A percentile compares a stretch with the other conserved stretches of the same genome.
phyloP scores from a whole-genome alignment of 2,797 vertebrate species.

The Coranthus polyacanthus region DNA sequence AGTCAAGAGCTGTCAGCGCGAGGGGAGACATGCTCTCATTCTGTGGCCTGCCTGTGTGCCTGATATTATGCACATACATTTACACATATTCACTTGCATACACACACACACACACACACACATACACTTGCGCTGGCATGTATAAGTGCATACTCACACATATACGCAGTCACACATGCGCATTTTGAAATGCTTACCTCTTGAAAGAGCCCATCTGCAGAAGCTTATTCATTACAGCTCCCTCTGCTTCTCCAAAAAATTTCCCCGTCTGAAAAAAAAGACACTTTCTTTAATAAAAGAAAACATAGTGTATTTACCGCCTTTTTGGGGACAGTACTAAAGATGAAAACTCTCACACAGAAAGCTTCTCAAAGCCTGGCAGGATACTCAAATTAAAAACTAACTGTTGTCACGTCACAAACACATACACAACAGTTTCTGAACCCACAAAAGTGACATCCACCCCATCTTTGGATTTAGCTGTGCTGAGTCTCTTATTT shows the following conservation, averaged over 20 bases:
- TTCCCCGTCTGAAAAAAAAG: constrained; percentile 88
- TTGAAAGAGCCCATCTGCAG: constrained; percentile 97
- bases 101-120: constrained; percentile 4
- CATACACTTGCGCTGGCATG: constrained; percentile 3
- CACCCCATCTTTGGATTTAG: neutral
- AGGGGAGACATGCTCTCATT: constrained; percentile 71
- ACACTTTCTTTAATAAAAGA: constrained; percentile 14
- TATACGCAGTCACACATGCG: constrained; percentile 10
- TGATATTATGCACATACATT: constrained; percentile 58
- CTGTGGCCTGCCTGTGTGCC: constrained; percentile 40
- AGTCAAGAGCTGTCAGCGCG: constrained; percentile 77
- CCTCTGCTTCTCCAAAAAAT: constrained; percentile 96
- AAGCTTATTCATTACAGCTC: constrained; percentile 97
- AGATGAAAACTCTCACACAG: neutral
- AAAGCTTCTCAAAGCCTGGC: too few relatives aligned
- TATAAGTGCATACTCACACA: constrained; percentile 9
- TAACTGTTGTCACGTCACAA: neutral
- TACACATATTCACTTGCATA: constrained; percentile 16
- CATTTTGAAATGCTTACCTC: constrained; percentile 85
- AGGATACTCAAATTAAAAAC: neutral
- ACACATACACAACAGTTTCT: neutral
- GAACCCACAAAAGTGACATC: neutral
- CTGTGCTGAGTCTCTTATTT: neutral
- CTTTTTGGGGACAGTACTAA: constrained; percentile 8
- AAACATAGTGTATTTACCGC: neutral